Conservation (phyloP, 2,888 invertebrate species). For the Lithosia quadra region DNA sequence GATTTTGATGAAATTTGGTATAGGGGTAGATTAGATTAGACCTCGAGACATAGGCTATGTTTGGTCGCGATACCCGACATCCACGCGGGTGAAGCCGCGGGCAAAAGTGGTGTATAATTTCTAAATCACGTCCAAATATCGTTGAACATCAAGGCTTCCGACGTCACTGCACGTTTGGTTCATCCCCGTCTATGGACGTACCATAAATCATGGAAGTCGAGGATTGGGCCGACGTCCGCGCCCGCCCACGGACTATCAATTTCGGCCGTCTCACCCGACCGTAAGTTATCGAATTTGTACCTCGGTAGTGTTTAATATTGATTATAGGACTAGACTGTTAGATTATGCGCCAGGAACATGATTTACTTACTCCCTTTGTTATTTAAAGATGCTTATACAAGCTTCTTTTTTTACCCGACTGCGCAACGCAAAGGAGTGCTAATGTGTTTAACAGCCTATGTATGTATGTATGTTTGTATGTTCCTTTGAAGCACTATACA, state of each 20-base stretch:
- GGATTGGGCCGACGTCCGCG: constrained; percentile 60
- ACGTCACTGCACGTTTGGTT: constrained; percentile 33
- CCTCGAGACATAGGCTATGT: too few relatives aligned
- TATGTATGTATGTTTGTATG: too few relatives aligned
- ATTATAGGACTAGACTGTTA: constrained; percentile 34
- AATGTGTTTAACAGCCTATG: too few relatives aligned
- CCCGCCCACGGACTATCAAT: constrained; percentile 68
- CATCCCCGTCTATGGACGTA: constrained; percentile 42
- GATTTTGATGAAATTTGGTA: too few relatives aligned
- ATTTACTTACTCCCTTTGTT: not conserved
- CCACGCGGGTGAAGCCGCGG: too few relatives aligned
- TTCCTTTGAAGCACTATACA: too few relatives aligned
- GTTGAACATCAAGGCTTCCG: not conserved
- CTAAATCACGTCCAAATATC: not conserved
- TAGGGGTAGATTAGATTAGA: too few relatives aligned
- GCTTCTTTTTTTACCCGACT: too few relatives aligned
- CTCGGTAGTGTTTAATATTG: constrained; percentile 48
- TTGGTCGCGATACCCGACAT: too few relatives aligned
- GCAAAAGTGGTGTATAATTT: not conserved
- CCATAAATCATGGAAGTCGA: constrained; percentile 57
- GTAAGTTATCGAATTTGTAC: constrained; percentile 65
- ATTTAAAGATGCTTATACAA: not conserved
- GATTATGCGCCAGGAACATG: not conserved
- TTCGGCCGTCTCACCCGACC: constrained; percentile 54
- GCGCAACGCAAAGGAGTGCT: too few relatives aligned